phyloP scores from a whole-genome alignment of 1,140 invertebrate species.

The Meloidogyne floridensis region DNA sequence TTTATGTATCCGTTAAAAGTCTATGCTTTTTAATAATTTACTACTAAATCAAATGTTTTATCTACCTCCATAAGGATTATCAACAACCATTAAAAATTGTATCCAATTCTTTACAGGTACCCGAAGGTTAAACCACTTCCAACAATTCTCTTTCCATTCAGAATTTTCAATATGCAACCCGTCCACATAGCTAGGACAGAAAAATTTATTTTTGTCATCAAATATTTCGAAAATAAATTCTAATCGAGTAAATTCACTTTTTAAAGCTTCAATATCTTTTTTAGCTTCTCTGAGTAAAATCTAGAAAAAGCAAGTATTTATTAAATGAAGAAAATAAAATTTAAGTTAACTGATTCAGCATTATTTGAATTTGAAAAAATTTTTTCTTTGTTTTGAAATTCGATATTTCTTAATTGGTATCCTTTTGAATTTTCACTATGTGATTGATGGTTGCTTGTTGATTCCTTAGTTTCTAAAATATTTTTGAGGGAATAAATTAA shows the following conservation, averaged over 20 bases:
- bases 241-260: constrained; percentile 7
- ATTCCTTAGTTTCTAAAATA: no score
- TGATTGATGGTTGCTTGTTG: no score
- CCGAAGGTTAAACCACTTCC: background rate
- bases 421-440: no score
- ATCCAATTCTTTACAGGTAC: background rate
- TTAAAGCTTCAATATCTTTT: background rate
- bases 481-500: no score
- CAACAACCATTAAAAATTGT: background rate
- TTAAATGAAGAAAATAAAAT: background rate
- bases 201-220: background rate
- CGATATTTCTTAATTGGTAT: no score
- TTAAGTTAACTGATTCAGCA: background rate
- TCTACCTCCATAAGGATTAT: background rate
- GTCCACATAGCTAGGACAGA: background rate
- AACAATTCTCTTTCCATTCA: background rate
- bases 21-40: no score
- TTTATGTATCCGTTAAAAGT: no score
- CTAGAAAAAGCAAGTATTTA: background rate
- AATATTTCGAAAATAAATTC: background rate
- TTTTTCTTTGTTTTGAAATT: no score
- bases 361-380: no score
- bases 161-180: background rate
- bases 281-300: background rate
- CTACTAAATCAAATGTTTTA: no score